Evolutionary conservation across 35 echinoderm and acorn worm genomes (phyloP), one percentile per base, ranked within the genome.

Genomic region (Anneissia japonica): DNA sequence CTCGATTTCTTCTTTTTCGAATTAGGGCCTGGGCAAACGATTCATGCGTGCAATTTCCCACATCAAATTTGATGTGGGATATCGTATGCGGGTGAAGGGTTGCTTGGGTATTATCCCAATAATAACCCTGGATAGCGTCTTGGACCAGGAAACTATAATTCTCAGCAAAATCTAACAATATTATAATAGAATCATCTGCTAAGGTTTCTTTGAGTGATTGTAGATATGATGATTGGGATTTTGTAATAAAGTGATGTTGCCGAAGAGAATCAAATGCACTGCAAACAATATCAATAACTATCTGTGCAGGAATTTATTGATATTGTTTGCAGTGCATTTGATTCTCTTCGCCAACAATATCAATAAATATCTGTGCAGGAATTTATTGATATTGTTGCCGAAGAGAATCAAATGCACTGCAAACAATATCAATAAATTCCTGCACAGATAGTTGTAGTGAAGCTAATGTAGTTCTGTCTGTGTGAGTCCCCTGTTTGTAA

Each of bases 81-180:
- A 43, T 6, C 40, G 14, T 43, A 43, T 43, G 40, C n/a, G n/a
- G 40, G 14, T 43, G 40, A 14, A 43, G 40, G 74, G 34, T 34
- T 31, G 74, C 74, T 23, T 34, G 51, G 0, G 23, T 72, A 21
- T 82, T 82, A 12, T 39, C 38, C 21, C 39, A 32, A 46, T 31
- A 46, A 82, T 31, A 82, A 82, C 81, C 82, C 41, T 72, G 34
- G 26, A 72, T 64, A 56, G 82, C 82, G 72, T 84, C 82, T 32
- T 84, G 82, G 21, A 84, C 46, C 9, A 84, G 0, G 72, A 84
- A 84, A 32, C n/a, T 34, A 72, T 84, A 84, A 34, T 84, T 84
- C 72, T 84, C 81, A 10, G 82, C 23, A 84, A 84, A 84, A 72
- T 84, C 46, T 72, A 84, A 72, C 32, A 84, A 0, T 31, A 73